Percentiles rank a stretch among this genome's conserved stretches.
Evolutionary conservation across 1,140 invertebrate genomes (phyloP).

Genomic region (Formica selysi): DNA sequence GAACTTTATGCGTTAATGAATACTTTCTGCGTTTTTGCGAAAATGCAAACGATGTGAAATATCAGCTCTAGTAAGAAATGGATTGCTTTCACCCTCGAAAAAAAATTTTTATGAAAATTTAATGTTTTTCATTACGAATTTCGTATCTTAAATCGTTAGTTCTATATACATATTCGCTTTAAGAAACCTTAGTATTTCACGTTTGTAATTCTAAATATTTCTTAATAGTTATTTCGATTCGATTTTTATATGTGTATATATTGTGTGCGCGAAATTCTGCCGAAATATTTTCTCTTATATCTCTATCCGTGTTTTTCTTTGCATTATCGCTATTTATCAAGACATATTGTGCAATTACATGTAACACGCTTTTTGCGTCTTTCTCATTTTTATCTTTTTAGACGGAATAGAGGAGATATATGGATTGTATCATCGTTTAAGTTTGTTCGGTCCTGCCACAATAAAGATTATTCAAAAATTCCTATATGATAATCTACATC

Average conservation of each 20-base stretch:
- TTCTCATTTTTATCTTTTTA: conserved; percentile 63
- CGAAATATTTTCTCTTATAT: conserved; percentile 18
- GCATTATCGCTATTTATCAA: conserved; percentile 43
- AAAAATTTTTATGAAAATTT: conserved; percentile 49
- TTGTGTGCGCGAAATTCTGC: not conserved
- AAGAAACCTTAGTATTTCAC: conserved; percentile 64
- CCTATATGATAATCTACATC: conserved; percentile 43
- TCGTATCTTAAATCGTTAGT: conserved; percentile 69
- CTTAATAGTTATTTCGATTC: conserved; percentile 59
- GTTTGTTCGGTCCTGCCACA: conserved; percentile 31
- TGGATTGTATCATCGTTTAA: conserved; percentile 67
- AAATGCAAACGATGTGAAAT: conserved; percentile 40
- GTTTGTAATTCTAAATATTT: conserved; percentile 66
- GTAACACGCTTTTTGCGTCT: conserved; percentile 56
- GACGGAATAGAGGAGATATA: conserved; percentile 72
- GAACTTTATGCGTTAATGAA: conserved; percentile 18
- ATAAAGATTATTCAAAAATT: conserved; percentile 58
- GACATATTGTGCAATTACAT: conserved; percentile 59
- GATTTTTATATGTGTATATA: not conserved
- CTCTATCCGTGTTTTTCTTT: conserved; percentile 4
- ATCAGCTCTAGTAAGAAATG: not conserved
- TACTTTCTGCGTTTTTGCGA: conserved; percentile 46
- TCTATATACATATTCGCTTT: conserved; percentile 70
- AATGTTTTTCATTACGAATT: conserved; percentile 46
- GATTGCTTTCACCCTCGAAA: conserved; percentile 19